Evolutionary conservation across 2,797 vertebrate genomes (phyloP).

Genomic region (Microctenopoma steveboyesi): DNA sequence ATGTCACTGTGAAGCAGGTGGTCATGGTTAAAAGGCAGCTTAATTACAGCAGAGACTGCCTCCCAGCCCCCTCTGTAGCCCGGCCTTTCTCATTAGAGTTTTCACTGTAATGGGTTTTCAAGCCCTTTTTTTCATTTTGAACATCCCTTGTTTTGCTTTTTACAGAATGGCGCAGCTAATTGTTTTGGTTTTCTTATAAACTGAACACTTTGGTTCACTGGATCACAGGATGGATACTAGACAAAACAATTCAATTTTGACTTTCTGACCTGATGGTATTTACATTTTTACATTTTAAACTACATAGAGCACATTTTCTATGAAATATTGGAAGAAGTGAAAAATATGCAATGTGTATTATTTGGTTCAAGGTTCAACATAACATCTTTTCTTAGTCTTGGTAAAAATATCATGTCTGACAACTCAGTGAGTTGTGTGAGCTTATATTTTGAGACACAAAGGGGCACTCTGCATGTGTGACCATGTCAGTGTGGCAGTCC

Average conservation of each 20-base stretch:
- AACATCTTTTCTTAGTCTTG: not conserved
- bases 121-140: conserved; percentile 6
- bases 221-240: too few relatives aligned
- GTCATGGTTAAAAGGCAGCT: conserved; percentile 40
- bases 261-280: not conserved
- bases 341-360: not conserved
- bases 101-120: not conserved
- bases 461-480: not conserved
- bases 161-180: too few relatives aligned
- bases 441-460: conserved; percentile 6
- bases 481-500: not conserved
- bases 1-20: conserved; percentile 65
- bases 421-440: not conserved
- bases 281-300: too few relatives aligned
- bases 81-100: not conserved
- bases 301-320: too few relatives aligned
- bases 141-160: too few relatives aligned
- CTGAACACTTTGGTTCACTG: too few relatives aligned
- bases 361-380: not conserved
- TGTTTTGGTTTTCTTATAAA: too few relatives aligned
- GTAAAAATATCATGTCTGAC: not conserved
- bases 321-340: not conserved
- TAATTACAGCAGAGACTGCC: conserved; percentile 21
- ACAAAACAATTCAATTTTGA: too few relatives aligned
- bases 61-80: not conserved